A percentile compares a stretch with the other conserved stretches of the same genome.
Evolutionary conservation across 2,888 invertebrate species (phyloP).

Genomic region (Pelosia muscerda): DNA sequence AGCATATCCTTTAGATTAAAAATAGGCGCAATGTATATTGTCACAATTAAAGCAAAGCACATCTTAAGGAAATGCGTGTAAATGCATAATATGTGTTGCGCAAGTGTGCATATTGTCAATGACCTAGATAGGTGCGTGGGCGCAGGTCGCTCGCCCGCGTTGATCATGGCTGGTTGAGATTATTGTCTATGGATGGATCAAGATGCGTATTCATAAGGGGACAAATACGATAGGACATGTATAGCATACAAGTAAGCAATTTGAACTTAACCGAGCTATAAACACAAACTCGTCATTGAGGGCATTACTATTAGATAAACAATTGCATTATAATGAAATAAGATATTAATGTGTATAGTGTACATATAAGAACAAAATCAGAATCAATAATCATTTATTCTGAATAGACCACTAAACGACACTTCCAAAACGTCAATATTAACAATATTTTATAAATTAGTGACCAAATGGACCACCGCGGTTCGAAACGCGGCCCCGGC

Average conservation of each 20-base stretch:
- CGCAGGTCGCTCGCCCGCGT: conserved; percentile 41
- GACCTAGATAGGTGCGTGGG: conserved; percentile 52
- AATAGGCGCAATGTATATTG: background rate
- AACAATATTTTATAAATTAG: too few relatives aligned
- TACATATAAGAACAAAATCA: too few relatives aligned
- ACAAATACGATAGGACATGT: background rate
- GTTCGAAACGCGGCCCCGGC: too few relatives aligned
- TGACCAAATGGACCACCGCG: too few relatives aligned
- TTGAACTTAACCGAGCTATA: background rate
- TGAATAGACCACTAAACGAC: too few relatives aligned
- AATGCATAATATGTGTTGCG: conserved; percentile 26
- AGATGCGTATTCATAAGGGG: conserved; percentile 3
- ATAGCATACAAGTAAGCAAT: background rate
- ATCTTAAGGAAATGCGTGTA: conserved; percentile 36
- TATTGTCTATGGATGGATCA: conserved; percentile 25
- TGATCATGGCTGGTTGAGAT: conserved; percentile 27
- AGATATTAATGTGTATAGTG: too few relatives aligned
- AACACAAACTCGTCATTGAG: background rate
- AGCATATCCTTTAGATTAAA: background rate
- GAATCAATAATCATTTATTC: too few relatives aligned
- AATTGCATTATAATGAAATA: too few relatives aligned
- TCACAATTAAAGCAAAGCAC: background rate
- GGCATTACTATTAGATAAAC: too few relatives aligned
- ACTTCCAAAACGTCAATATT: too few relatives aligned
- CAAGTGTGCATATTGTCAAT: conserved; percentile 48